These are phyloP conservation scores for Lytechinus variegatus DNA, from an alignment of 35 echinoderm and acorn worm genomes.

Conservation along the genomic window DNA sequence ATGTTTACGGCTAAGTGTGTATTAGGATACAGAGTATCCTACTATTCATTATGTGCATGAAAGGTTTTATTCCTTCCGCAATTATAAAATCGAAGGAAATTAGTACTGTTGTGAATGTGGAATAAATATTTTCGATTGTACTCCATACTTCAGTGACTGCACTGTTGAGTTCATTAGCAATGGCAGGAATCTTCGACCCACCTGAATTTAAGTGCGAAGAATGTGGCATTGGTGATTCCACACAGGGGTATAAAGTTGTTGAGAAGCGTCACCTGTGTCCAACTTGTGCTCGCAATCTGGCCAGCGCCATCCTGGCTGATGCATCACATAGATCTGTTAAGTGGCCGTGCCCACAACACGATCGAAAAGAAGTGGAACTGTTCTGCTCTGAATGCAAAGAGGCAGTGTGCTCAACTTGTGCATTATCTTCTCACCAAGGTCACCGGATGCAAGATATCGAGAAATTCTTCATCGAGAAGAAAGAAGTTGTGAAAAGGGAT, in stretches of 20 bases:
- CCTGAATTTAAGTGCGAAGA: constrained; percentile 24
- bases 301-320: background rate
- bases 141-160: too few species aligned
- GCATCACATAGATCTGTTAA: background rate
- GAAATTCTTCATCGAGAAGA: too few species aligned
- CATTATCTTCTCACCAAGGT: background rate
- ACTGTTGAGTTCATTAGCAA: background rate
- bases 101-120: too few species aligned
- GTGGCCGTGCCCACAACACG: constrained; percentile 36
- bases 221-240: background rate
- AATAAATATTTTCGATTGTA: too few species aligned
- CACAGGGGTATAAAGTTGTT: constrained; percentile 34
- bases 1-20: too few species aligned
- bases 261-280: constrained; percentile 24
- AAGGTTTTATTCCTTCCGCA: too few species aligned
- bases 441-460: background rate
- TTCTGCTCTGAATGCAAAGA: constrained; percentile 4
- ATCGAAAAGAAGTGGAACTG: constrained; percentile 27
- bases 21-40: too few species aligned
- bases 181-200: background rate
- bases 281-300: constrained; percentile 1
- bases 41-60: too few species aligned
- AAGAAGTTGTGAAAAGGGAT: background rate
- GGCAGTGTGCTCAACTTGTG: constrained; percentile 10
- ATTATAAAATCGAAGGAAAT: too few species aligned